Percentiles rank a stretch among this genome's conserved stretches.
Evolutionary conservation across 1,140 invertebrate genomes (phyloP).

Genomic region (Euwallacea similis): DNA sequence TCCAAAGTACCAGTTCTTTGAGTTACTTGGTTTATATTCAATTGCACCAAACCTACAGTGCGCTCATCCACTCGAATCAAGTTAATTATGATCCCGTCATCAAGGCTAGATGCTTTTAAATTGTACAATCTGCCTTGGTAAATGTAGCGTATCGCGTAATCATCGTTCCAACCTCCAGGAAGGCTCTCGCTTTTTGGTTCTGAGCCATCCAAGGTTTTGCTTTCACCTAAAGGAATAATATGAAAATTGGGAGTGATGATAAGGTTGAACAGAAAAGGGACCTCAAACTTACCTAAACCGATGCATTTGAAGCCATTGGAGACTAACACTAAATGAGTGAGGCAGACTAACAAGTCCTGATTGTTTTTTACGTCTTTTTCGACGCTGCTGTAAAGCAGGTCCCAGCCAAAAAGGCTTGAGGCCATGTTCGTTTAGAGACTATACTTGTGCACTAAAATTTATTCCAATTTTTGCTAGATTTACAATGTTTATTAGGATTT

Average conservation of each 20-base stretch:
- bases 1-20: conserved; percentile 48
- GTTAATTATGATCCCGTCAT: conserved; percentile 52
- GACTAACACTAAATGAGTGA: conserved; percentile 71
- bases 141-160: conserved; percentile 68
- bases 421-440: conserved; percentile 38
- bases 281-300: conserved; percentile 57
- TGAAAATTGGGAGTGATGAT: no score
- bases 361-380: conserved; percentile 65
- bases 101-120: conserved; percentile 60
- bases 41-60: conserved; percentile 47
- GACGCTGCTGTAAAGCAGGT: conserved; percentile 66
- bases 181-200: conserved; percentile 68
- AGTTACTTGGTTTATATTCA: conserved; percentile 47
- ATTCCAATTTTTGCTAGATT: neutral
- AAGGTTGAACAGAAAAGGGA: no score
- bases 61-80: conserved; percentile 50
- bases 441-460: conserved; percentile 27
- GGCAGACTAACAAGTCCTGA: conserved; percentile 68
- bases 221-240: conserved; percentile 55
- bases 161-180: conserved; percentile 69
- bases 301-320: conserved; percentile 73
- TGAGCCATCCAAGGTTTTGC: conserved; percentile 63
- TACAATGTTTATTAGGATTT: no score
- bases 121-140: conserved; percentile 67
- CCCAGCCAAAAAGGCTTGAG: conserved; percentile 70